These are phyloP conservation scores for Sipha flava DNA, from an alignment of 1,140 invertebrate genomes.

Conservation along the genomic window DNA sequence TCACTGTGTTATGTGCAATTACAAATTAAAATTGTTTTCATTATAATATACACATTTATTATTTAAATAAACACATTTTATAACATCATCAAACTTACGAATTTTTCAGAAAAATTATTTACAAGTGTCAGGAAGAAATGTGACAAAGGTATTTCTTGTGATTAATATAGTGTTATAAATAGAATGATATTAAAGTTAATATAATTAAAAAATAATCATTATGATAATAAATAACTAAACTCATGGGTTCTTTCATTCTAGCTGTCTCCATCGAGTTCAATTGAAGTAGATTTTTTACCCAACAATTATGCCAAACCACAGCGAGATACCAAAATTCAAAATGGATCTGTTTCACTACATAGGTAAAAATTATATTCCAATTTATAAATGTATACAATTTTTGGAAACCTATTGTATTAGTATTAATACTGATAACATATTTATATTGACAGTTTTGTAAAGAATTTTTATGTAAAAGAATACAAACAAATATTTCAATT, in stretches of 20 bases:
- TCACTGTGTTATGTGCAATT: too few species aligned
- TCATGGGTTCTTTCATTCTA: neutral
- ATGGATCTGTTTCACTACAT: slow-evolving; percentile 29
- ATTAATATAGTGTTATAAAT: neutral
- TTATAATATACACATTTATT: too few species aligned
- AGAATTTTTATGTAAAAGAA: neutral
- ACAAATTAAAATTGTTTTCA: too few species aligned
- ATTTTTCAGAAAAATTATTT: slow-evolving; percentile 41
- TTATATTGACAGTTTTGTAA: neutral
- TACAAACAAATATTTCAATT: neutral
- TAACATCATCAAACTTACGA: slow-evolving; percentile 13
- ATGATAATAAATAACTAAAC: too few species aligned
- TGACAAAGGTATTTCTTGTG: slow-evolving; percentile 40
- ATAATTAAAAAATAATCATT: neutral
- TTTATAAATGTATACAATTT: neutral
- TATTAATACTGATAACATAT: neutral
- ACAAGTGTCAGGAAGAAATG: slow-evolving; percentile 42
- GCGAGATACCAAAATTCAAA: slow-evolving; percentile 20
- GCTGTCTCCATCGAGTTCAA: slow-evolving; percentile 17
- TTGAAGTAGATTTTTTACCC: slow-evolving; percentile 26
- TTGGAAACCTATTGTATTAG: neutral
- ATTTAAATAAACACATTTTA: too few species aligned
- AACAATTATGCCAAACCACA: neutral
- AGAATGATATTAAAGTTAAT: neutral
- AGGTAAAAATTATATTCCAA: neutral